A percentile compares a stretch with the other conserved stretches of the same genome.
These are phyloP conservation scores for Phylloscopus collybita DNA, from an alignment of 2,797 vertebrate species.

Conservation along the genomic window DNA sequence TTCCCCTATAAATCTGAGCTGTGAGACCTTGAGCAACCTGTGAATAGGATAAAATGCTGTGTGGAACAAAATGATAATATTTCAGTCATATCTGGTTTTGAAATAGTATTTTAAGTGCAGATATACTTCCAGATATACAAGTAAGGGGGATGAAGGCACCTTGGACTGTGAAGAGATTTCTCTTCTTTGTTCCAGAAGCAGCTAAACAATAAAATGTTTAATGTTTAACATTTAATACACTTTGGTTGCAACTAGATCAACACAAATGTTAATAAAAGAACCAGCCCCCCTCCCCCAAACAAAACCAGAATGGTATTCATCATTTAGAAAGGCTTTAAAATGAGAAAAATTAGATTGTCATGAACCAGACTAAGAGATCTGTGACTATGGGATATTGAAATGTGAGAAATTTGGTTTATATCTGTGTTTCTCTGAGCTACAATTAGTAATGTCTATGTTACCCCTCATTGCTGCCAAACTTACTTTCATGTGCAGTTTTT, in stretches of 20 bases:
- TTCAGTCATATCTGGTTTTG: background rate
- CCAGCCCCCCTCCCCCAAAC: accelerated
- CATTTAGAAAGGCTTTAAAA: background rate
- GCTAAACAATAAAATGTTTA: background rate
- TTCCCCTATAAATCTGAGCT: conserved; percentile 17
- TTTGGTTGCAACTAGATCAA: background rate
- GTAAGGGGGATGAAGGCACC: background rate
- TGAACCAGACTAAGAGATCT: background rate
- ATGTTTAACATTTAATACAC: background rate
- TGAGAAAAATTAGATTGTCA: background rate
- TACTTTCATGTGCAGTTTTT: background rate
- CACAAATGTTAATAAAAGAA: background rate
- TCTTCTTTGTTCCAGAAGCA: background rate
- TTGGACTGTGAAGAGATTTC: background rate
- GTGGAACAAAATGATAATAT: background rate
- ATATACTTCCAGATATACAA: background rate
- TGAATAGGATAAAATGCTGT: background rate
- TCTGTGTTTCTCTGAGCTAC: background rate
- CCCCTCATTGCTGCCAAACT: background rate
- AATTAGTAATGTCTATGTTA: background rate
- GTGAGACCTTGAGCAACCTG: background rate
- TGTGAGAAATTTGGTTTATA: background rate
- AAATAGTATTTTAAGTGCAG: background rate
- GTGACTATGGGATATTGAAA: background rate
- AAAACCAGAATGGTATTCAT: background rate